These are phyloP conservation scores for rat (Rattus norvegicus) DNA, from an alignment of 2,113 vertebrate species.

Conservation along the genomic window GRCr8 NC_086029.1:42421501-42422000, in stretches of 20 bases:
- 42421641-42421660: slow-evolving; percentile 55
- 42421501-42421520: background rate
- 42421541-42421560: background rate
- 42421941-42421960: slow-evolving; percentile 28
- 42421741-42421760: background rate
- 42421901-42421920: slow-evolving; percentile 56
- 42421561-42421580: background rate
- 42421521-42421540: background rate
- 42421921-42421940: slow-evolving; percentile 43
- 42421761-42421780: slow-evolving; percentile 20
- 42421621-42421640: background rate
- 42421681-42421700: background rate
- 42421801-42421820: background rate
- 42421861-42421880: background rate
- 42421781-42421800: background rate
- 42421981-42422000: slow-evolving; percentile 60
- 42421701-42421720: background rate
- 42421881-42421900: background rate
- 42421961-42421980: slow-evolving; percentile 29
- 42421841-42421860: background rate
- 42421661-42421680: slow-evolving; percentile 74
- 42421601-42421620: slow-evolving; percentile 18
- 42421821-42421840: background rate
- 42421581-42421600: background rate
- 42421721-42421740: slow-evolving; percentile 66